phyloP scores from a whole-genome alignment of 2,888 invertebrate genomes.

The Chorisops tibialis region DNA sequence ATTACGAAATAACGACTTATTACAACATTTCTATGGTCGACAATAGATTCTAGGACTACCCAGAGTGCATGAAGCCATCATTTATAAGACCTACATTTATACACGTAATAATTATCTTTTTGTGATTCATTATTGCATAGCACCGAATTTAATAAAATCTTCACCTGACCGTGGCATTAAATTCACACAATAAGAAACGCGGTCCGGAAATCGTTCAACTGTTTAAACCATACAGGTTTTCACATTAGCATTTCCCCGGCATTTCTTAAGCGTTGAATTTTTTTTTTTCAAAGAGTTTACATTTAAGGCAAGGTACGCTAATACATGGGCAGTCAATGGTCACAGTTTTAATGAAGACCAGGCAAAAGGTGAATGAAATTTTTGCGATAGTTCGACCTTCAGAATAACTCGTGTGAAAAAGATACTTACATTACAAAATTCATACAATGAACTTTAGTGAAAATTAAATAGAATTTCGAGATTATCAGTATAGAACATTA shows the following conservation, averaged over 20 bases:
- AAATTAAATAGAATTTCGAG: too few relatives aligned
- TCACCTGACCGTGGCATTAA: not conserved
- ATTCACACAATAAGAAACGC: not conserved
- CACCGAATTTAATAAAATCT: not conserved
- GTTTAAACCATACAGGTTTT: conserved; percentile 8
- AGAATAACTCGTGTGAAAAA: not conserved
- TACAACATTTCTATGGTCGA: too few relatives aligned
- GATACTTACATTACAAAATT: too few relatives aligned
- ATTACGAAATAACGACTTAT: too few relatives aligned
- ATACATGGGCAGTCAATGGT: conserved; percentile 14
- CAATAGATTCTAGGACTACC: too few relatives aligned
- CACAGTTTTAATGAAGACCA: conserved; percentile 4
- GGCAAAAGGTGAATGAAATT: conserved; percentile 20
- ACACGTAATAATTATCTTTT: not conserved
- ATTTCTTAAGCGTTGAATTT: not conserved
- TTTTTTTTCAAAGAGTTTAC: conserved; percentile 5
- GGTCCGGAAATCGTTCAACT: conserved; percentile 23
- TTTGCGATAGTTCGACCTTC: conserved; percentile 18
- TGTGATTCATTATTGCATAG: not conserved
- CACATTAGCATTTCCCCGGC: conserved; percentile 17
- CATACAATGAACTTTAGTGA: too few relatives aligned
- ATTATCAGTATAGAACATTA: too few relatives aligned
- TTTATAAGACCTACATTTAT: not conserved
- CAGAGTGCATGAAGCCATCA: too few relatives aligned
- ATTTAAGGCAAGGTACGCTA: conserved; percentile 23